Base-by-base conservation (phyloP, 2,113 vertebrate species). In the Merops nubicus region DNA sequence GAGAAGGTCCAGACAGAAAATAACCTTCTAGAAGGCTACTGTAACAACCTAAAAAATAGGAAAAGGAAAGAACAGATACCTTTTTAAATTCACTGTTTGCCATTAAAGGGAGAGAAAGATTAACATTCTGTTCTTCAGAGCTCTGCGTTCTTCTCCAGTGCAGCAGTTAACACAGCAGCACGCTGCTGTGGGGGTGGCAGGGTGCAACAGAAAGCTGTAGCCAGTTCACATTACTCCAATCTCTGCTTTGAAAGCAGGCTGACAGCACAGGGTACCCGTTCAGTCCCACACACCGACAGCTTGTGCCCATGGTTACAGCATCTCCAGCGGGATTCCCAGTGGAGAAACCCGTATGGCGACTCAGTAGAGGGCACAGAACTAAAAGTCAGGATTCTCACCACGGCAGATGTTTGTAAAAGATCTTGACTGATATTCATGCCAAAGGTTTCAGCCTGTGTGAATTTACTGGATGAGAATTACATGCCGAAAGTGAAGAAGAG, bases 61-160 rank as follows among this genome's bases (percentile, higher is more conserved):
- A 51, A 29, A 89, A 25, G 8, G 22, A 42, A 76, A 53, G 5
- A 78, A 82, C 42, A 8, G 15, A n/a, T 65, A 85, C 31, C 40
- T 78, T 72, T 95, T 51, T 34, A 57, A 42, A 10, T 76, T 85
- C 19, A 62, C 7, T 25, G 13, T n/a, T 72, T 88, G 57, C 19
- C 28, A 36, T 13, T 94, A 68, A 85, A 40, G 6, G 31, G 21
- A 91, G 57, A 78, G 91, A 83, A 36, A 79, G 12, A 89, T 77
- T 54, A 84, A 56, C 1, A 1, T 33, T 85, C 15, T 21, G 8
- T 29, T 84, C 36, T 80, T 92, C 65, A 62, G n/a, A 77, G 18
- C 40, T 54, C 33, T 38, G 12, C 0, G 0, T 51, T 77, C 59
- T 64, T 73, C 72, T 74, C 85, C 2, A 2, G 57, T 26, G 36